Percentiles rank a stretch among this genome's conserved stretches.
Conservation (phyloP, 2,113 vertebrate genomes). For the Pluvialis apricaria region DNA sequence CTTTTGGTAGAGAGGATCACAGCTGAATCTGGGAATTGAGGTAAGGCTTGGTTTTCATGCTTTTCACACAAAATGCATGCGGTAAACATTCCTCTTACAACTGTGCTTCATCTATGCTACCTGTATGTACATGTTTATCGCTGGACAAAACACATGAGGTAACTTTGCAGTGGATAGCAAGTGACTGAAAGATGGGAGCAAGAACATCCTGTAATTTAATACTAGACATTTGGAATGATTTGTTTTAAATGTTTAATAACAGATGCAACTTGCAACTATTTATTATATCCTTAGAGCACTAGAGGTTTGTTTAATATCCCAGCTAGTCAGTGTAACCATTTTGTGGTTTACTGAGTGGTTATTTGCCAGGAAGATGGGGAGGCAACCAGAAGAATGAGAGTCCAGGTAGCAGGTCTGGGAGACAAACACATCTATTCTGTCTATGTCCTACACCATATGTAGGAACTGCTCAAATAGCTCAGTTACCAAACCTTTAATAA, state of each 20-base stretch:
- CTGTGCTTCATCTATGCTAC: not conserved
- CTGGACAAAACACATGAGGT: not conserved
- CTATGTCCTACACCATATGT: not conserved
- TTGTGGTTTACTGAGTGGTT: not conserved
- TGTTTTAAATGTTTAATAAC: not conserved
- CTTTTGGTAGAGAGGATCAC: not conserved
- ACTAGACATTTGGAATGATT: not conserved
- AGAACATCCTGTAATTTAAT: not conserved
- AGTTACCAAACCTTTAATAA: not conserved
- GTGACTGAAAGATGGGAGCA: not conserved
- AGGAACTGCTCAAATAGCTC: not conserved
- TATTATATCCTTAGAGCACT: not conserved
- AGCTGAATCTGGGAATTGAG: not conserved
- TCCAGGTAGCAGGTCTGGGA: not conserved
- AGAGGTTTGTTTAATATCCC: not conserved
- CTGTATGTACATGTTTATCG: fast-evolving
- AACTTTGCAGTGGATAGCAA: not conserved
- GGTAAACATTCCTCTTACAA: not conserved
- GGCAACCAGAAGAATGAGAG: not conserved
- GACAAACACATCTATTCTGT: not conserved
- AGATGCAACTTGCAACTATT: not conserved
- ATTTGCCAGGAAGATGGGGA: not conserved
- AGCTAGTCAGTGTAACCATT: not conserved
- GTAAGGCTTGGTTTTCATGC: not conserved
- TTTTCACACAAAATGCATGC: not conserved